These are phyloP conservation scores for Caenorhabditis angaria DNA, from an alignment of 2,888 invertebrate species.

Conservation along the genomic window DNA sequence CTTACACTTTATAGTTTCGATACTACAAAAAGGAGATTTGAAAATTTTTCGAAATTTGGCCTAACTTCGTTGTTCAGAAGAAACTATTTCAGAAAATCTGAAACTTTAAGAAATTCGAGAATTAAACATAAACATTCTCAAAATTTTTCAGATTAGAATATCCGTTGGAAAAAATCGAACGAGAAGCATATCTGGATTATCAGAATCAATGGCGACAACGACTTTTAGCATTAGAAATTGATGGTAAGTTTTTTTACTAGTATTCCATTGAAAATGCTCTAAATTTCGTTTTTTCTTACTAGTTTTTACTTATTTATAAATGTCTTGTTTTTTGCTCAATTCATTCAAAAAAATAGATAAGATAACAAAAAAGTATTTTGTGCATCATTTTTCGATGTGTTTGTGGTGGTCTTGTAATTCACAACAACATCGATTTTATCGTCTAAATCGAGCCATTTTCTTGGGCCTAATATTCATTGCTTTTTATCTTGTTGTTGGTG, in stretches of 20 bases:
- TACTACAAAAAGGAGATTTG: no score
- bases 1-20: no score
- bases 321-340: background rate
- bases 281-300: no score
- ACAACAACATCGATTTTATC: constrained; percentile 27
- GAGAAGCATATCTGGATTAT: constrained; percentile 59
- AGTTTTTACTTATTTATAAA: no score
- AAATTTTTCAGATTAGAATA: constrained; percentile 46
- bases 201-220: constrained; percentile 57
- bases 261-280: background rate
- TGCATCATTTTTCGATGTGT: constrained; percentile 17
- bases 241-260: constrained; percentile 32
- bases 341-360: no score
- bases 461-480: constrained; percentile 54
- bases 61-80: no score
- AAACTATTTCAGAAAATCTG: no score
- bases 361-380: background rate
- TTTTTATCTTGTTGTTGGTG: constrained; percentile 79
- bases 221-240: constrained; percentile 43
- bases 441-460: constrained; percentile 34
- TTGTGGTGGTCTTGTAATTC: constrained; percentile 29
- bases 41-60: no score
- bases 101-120: background rate
- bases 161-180: constrained; percentile 61
- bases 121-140: background rate